phyloP scores from a whole-genome alignment of 1,140 invertebrate genomes.

The Glossosoma conforme region DNA sequence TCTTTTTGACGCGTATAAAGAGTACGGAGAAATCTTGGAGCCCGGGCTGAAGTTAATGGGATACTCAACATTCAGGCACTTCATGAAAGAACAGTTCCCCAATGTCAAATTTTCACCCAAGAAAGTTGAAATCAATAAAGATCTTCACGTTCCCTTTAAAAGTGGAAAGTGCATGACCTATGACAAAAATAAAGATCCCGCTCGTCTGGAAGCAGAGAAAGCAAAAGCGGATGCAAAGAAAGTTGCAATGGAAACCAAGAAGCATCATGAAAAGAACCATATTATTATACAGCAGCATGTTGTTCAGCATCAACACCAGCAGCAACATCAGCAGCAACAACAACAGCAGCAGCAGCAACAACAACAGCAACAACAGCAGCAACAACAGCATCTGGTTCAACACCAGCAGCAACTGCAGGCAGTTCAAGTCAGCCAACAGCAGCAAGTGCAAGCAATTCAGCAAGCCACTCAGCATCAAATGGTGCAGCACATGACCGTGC shows the following conservation, averaged over 20 bases:
- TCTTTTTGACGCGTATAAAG: conserved; percentile 66
- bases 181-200: conserved; percentile 48
- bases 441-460: conserved; percentile 43
- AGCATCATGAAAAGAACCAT: conserved; percentile 41
- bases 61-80: conserved; percentile 72
- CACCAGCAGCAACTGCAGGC: conserved; percentile 43
- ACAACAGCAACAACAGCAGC: conserved; percentile 36
- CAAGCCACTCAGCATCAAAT: conserved; percentile 48
- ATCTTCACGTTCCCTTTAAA: conserved; percentile 44
- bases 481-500: conserved; percentile 45
- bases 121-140: conserved; percentile 56
- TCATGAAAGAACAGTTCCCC: conserved; percentile 77
- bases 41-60: conserved; percentile 69
- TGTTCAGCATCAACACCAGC: conserved; percentile 39
- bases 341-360: conserved; percentile 39
- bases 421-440: conserved; percentile 41
- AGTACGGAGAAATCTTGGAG: conserved; percentile 63
- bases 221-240: conserved; percentile 44
- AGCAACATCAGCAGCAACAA: conserved; percentile 39
- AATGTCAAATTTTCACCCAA: conserved; percentile 64
- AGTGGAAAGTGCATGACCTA: conserved; percentile 48
- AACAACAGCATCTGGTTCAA: conserved; percentile 37
- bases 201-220: conserved; percentile 46
- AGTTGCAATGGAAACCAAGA: conserved; percentile 44
- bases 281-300: conserved; percentile 5